A percentile compares a stretch with the other conserved stretches of the same genome.
Evolutionary conservation across 2,888 invertebrate genomes (phyloP).

Genomic region (Trachelus tabidus): DNA sequence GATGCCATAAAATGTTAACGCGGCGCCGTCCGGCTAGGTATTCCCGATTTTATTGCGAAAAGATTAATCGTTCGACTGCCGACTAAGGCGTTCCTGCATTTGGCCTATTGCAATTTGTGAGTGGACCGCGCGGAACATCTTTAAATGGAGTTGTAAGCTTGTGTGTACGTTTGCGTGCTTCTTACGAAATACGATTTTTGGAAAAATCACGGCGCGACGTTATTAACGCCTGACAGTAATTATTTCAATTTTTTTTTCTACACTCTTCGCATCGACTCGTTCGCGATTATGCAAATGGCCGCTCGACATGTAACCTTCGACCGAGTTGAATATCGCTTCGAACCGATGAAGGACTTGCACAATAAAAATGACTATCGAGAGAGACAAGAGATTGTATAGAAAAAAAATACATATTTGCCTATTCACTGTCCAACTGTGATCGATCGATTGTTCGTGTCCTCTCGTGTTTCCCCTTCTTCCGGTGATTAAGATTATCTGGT

Average conservation of each 20-base stretch:
- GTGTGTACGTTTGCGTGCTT: neutral
- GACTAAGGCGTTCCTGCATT: neutral
- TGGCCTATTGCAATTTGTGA: neutral
- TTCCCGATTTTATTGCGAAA: constrained; percentile 7
- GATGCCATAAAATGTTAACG: constrained; percentile 43
- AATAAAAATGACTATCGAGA: neutral
- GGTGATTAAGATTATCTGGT: neutral
- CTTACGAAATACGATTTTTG: neutral
- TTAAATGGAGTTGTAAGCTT: neutral
- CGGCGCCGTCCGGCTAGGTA: constrained; percentile 39
- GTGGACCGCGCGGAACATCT: neutral
- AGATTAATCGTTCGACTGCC: neutral
- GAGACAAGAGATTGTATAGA: neutral
- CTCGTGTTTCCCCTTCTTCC: neutral
- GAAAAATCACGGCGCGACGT: neutral
- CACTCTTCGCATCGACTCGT: neutral
- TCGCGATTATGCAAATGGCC: neutral
- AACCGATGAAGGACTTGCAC: neutral
- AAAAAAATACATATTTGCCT: neutral
- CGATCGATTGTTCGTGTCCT: neutral
- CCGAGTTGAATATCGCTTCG: neutral
- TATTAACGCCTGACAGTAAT: neutral
- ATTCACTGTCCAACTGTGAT: neutral
- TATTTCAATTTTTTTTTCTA: neutral
- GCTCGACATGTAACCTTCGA: neutral